phyloP scores from a whole-genome alignment of 1,140 invertebrate genomes.

The Lucilia sericata region DNA sequence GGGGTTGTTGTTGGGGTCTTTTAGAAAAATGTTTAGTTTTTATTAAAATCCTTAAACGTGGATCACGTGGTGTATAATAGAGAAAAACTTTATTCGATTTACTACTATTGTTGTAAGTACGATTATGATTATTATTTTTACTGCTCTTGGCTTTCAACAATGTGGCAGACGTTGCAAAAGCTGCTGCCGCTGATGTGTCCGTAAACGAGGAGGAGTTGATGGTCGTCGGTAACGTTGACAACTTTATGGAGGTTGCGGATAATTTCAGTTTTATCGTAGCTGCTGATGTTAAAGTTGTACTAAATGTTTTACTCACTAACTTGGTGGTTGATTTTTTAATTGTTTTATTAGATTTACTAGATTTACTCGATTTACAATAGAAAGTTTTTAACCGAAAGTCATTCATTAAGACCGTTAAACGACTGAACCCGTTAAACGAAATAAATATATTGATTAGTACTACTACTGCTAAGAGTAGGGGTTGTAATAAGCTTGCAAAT shows the following conservation, averaged over 20 bases:
- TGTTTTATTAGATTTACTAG: constrained; percentile 52
- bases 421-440: constrained; percentile 55
- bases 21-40: constrained; percentile 55
- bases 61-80: constrained; percentile 65
- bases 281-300: constrained; percentile 23
- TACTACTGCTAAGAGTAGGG: neutral
- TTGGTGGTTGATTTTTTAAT: neutral
- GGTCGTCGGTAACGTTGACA: neutral
- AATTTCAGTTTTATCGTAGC: neutral
- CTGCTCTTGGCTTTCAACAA: neutral
- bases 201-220: too few relatives aligned
- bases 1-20: neutral
- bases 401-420: constrained; percentile 64
- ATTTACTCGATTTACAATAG: constrained; percentile 57
- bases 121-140: constrained; percentile 62
- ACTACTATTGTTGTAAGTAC: constrained; percentile 66
- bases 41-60: constrained; percentile 62
- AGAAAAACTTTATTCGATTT: constrained; percentile 67
- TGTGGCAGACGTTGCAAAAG: constrained; percentile 23
- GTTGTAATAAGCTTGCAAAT: neutral
- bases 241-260: neutral
- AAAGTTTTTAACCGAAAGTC: constrained; percentile 60
- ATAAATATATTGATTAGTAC: neutral
- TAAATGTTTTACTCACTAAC: constrained; percentile 45
- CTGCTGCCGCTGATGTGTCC: neutral